phyloP scores from a whole-genome alignment of 2,888 invertebrate genomes.

The Monopis laevigella region DNA sequence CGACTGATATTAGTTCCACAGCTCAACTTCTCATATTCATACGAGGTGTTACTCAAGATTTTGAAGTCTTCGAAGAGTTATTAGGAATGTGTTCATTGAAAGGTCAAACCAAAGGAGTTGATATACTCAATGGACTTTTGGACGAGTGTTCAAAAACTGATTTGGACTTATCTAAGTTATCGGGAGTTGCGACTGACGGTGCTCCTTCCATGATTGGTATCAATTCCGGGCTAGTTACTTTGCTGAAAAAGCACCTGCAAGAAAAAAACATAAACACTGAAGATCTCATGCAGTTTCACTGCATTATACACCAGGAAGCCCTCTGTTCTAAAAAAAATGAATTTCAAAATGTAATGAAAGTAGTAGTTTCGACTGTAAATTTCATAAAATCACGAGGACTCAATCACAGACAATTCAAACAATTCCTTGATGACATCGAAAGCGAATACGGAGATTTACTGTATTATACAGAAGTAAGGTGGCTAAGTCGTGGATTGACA shows the following conservation, averaged over 20 bases:
- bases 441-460: conserved; percentile 18
- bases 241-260: conserved; percentile 18
- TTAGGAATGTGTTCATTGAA: conserved; percentile 7
- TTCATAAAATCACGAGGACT: conserved; percentile 12
- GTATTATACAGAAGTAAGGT: conserved; percentile 18
- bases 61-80: too few relatives aligned
- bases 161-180: too few relatives aligned
- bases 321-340: not conserved
- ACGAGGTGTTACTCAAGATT: too few relatives aligned
- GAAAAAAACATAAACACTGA: conserved; percentile 12
- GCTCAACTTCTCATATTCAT: too few relatives aligned
- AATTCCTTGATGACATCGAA: conserved; percentile 18
- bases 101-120: conserved; percentile 1
- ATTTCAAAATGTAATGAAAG: conserved; percentile 5
- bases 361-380: conserved; percentile 5
- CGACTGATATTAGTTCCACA: too few relatives aligned
- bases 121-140: conserved; percentile 6
- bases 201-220: conserved; percentile 21
- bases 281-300: conserved; percentile 7
- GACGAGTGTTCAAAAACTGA: conserved; percentile 5
- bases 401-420: conserved; percentile 18
- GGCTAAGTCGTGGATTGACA: conserved; percentile 13
- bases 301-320: conserved; percentile 11
- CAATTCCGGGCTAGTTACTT: conserved; percentile 20
- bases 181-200: conserved; percentile 19